Base-by-base conservation (phyloP, 2,113 vertebrate species). In the Syngnathus scovelli region DNA sequence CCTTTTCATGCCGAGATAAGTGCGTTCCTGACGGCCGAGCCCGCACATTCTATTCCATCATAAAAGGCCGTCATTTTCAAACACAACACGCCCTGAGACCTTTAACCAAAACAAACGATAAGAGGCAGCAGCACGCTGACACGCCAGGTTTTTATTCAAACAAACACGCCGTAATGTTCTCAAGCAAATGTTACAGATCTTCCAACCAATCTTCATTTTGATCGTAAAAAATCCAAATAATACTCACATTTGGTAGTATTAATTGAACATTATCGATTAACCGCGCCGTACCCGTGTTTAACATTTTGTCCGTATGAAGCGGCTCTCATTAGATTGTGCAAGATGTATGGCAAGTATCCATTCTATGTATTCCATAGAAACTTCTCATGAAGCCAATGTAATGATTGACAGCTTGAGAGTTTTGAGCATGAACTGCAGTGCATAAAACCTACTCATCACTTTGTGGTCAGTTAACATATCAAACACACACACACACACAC, bases 81-180 rank as follows among this genome's bases (percentile, higher is more conserved):
- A 73, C 19, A 13, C 18, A n/a, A n/a, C 61, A 62, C 41, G 41
- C 41, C 41, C 6, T 15, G 38, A 44, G 61, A 62, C 41, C 41
- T 54, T 54, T 48, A 65, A 36, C 19, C 44, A 67, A 71, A 61
- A 58, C 49, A 66, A 67, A 61, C 6, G 59, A 81, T 61, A 83
- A 83, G 44, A 75, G 48, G 41, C 39, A 67, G 38, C 21, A 58
- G 48, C 33, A 18, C 59, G 75, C 70, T 61, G 81, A 84, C 80
- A 80, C 41, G 60, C 69, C 78, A 58, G 15, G 12, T 71, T 75
- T 89, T 89, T 87, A 87, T 85, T 88, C 64, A 86, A 86, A 85
- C 78, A 82, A 81, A 84, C 56, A 61, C 68, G 76, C 51, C 68
- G 60, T 83, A 63, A 82, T 54, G 60, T 49, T 68, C 38, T n/a